phyloP scores from a whole-genome alignment of 2,113 vertebrate species.

The Dipodomys stephensi region DNA sequence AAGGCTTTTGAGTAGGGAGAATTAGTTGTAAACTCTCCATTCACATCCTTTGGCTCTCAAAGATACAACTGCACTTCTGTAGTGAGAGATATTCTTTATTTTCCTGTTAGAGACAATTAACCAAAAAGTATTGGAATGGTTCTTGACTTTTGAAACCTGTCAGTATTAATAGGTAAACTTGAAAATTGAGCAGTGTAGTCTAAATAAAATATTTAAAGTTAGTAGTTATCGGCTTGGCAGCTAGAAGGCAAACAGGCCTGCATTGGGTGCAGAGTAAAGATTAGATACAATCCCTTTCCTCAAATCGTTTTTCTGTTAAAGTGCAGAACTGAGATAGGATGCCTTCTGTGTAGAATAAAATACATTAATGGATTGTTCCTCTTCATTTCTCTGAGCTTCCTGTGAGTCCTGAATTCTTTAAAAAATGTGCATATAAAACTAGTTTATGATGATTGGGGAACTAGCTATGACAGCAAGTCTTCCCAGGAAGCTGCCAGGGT shows the following conservation, averaged over 20 bases:
- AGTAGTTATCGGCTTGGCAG: constrained; percentile 35
- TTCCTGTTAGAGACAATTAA: constrained; percentile 7
- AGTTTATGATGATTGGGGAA: constrained; percentile 10
- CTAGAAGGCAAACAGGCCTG: constrained; percentile 19
- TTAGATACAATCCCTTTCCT: neutral
- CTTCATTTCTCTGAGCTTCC: constrained; percentile 54
- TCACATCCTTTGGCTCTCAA: constrained; percentile 59
- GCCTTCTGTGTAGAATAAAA: constrained; percentile 42
- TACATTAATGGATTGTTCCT: constrained; percentile 28
- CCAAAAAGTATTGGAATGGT: constrained; percentile 25
- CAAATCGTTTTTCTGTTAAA: constrained; percentile 43
- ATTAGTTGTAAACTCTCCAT: constrained; percentile 1
- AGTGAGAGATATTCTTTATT: constrained; percentile 29
- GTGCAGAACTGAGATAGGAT: constrained; percentile 13
- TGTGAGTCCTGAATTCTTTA: constrained; percentile 20
- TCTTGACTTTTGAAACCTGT: constrained; percentile 36
- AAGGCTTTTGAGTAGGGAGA: constrained; percentile 63
- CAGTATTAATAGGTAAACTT: constrained; percentile 43
- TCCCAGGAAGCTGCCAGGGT: constrained; percentile 48
- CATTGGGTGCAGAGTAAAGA: neutral
- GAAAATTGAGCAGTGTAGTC: neutral
- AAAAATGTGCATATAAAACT: constrained; percentile 42
- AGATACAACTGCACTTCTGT: constrained; percentile 49
- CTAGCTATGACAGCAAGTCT: constrained; percentile 6
- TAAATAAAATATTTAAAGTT: constrained; percentile 61